phyloP scores from a whole-genome alignment of 2,113 vertebrate genomes.

The Piprites chloris region DNA sequence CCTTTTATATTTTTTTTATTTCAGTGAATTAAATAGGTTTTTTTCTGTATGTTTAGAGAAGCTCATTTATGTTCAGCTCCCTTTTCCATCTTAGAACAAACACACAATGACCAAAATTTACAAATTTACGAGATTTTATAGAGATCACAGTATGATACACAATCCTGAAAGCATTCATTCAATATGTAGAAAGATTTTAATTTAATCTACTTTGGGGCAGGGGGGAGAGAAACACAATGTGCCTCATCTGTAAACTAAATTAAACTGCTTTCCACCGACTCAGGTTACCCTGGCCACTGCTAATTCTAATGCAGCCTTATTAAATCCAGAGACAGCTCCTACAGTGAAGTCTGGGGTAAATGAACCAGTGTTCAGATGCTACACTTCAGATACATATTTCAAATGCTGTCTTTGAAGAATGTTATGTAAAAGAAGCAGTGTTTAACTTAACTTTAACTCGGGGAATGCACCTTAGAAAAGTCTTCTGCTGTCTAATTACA shows the following conservation, averaged over 20 bases:
- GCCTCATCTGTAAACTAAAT: background rate
- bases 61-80: background rate
- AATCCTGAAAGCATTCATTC: background rate
- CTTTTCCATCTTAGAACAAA: background rate
- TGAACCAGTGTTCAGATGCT: background rate
- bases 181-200: background rate
- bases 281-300: background rate
- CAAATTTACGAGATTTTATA: background rate
- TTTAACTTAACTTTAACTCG: conserved; percentile 15
- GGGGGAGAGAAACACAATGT: background rate
- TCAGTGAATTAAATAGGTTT: background rate
- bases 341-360: background rate
- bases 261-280: conserved; percentile 43
- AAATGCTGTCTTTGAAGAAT: conserved; percentile 33
- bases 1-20: background rate
- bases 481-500: conserved; percentile 25
- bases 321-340: conserved; percentile 1
- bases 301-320: conserved; percentile 19
- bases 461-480: background rate
- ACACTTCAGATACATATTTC: background rate
- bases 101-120: background rate
- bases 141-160: background rate
- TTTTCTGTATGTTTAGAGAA: background rate
- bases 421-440: conserved; percentile 1
- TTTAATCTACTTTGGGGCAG: background rate